These are phyloP conservation scores for Metopolophium dirhodum DNA, from an alignment of 1,140 invertebrate genomes.

Conservation along the genomic window DNA sequence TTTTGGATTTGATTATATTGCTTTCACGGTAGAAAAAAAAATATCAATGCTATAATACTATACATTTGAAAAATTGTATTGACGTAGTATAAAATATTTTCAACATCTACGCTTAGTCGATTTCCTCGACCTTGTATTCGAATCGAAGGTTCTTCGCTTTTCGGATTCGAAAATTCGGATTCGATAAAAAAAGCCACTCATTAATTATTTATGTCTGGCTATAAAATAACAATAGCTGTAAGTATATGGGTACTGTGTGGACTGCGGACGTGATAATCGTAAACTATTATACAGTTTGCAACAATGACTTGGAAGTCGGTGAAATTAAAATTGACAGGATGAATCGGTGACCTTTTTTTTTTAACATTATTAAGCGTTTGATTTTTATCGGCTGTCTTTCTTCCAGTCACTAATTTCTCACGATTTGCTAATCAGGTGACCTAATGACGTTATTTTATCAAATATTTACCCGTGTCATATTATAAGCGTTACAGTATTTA, in stretches of 20 bases:
- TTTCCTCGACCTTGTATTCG: neutral
- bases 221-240: neutral
- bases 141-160: neutral
- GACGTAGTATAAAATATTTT: neutral
- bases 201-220: neutral
- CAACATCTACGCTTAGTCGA: neutral
- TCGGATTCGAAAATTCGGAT: neutral
- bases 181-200: neutral
- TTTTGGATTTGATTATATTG: neutral
- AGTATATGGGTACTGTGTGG: neutral
- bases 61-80: neutral
- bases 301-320: neutral
- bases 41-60: no score
- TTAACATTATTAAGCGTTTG: neutral
- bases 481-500: neutral
- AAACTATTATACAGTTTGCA: neutral
- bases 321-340: neutral
- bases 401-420: neutral
- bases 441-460: neutral
- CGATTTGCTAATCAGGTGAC: neutral
- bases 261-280: neutral
- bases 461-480: neutral
- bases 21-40: neutral
- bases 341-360: neutral
- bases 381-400: neutral